Percentiles rank a stretch among this genome's conserved stretches.
These are phyloP conservation scores for Hipposideros larvatus DNA, from an alignment of 2,797 vertebrate genomes.

Conservation along the genomic window DNA sequence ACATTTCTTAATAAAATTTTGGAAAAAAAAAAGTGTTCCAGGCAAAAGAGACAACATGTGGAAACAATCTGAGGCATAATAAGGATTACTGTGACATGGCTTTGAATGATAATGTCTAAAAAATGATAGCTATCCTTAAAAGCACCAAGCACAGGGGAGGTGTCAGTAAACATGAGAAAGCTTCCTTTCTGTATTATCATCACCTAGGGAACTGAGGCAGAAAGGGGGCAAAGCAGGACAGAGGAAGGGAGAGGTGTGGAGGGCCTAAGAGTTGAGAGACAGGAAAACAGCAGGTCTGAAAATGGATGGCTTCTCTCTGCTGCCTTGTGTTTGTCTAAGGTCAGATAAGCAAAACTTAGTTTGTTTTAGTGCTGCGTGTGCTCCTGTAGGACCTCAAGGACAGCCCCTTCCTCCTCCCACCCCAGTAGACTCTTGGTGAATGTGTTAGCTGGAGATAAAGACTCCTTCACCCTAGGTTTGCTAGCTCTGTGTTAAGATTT, in stretches of 20 bases:
- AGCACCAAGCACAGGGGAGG: not conserved
- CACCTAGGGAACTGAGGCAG: not conserved
- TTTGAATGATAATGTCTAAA: not conserved
- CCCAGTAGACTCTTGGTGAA: not conserved
- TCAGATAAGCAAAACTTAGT: not conserved
- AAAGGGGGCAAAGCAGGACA: not conserved
- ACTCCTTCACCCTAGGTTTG: rapidly evolving
- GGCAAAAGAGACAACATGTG: too few relatives aligned
- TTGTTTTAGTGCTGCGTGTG: not conserved
- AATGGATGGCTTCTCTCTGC: not conserved
- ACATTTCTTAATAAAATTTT: not conserved
- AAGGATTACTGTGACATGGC: not conserved
- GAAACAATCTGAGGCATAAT: not conserved
- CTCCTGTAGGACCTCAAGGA: too few relatives aligned
- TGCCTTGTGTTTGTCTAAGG: not conserved
- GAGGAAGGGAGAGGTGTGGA: not conserved
- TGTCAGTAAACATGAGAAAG: not conserved
- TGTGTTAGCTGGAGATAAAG: not conserved
- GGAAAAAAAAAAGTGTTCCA: too few relatives aligned
- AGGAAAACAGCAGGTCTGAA: not conserved
- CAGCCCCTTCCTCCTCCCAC: rapidly evolving
- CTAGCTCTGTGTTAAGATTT: not conserved
- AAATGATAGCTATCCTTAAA: not conserved
- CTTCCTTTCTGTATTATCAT: not conserved
- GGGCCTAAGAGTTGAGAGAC: not conserved